These are phyloP conservation scores for Chloromyia formosa DNA, from an alignment of 2,888 invertebrate species.

Conservation along the genomic window DNA sequence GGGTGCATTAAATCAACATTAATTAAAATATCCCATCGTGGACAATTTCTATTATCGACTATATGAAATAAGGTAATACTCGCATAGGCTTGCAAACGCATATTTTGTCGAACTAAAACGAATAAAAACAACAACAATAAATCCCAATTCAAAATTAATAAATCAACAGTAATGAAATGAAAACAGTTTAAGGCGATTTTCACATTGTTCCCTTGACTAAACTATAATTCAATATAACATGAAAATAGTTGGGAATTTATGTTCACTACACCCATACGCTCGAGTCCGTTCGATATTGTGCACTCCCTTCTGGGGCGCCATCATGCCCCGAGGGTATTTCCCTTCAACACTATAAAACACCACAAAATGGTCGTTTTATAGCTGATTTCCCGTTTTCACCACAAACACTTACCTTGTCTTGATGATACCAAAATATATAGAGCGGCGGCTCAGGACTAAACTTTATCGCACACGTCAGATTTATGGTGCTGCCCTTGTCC, in stretches of 20 bases:
- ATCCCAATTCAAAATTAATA: not conserved
- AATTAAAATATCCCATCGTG: too few relatives aligned
- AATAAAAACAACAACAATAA: not conserved
- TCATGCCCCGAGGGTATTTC: not conserved
- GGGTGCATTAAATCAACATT: too few relatives aligned
- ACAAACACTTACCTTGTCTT: conserved; percentile 80
- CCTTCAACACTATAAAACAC: not conserved
- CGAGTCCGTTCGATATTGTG: not conserved
- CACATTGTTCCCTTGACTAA: not conserved
- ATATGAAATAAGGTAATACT: too few relatives aligned
- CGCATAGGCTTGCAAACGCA: too few relatives aligned
- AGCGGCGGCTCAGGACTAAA: conserved; percentile 88
- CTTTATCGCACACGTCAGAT: conserved; percentile 81
- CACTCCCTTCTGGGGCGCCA: conserved; percentile 17
- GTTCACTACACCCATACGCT: not conserved
- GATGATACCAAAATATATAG: conserved; percentile 96
- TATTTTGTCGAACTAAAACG: too few relatives aligned
- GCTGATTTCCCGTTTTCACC: not conserved
- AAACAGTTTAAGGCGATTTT: not conserved
- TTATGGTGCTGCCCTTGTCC: conserved; percentile 84
- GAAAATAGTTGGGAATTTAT: conserved; percentile 13
- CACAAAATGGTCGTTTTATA: conserved; percentile 29
- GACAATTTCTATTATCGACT: too few relatives aligned
- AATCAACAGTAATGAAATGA: too few relatives aligned
- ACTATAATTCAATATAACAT: too few relatives aligned